phyloP scores from a whole-genome alignment of 2,797 vertebrate genomes.

The Anableps anableps region DNA sequence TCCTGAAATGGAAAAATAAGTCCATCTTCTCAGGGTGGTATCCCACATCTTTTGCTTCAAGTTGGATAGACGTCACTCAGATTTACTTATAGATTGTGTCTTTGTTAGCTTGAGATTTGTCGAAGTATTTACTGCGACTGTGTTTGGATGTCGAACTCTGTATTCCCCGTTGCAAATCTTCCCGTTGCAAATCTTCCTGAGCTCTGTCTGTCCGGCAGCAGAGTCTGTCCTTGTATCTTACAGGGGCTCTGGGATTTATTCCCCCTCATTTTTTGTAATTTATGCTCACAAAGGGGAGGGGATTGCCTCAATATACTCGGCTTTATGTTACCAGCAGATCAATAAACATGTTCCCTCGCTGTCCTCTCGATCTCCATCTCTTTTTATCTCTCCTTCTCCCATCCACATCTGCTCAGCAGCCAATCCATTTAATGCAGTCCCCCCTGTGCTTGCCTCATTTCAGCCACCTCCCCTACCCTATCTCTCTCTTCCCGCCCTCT shows the following conservation, averaged over 20 bases:
- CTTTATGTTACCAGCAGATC: slow-evolving; percentile 77
- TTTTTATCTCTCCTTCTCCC: slow-evolving; percentile 42
- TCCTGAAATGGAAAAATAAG: neutral
- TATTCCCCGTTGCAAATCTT: slow-evolving; percentile 26
- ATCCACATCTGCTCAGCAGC: slow-evolving; percentile 88
- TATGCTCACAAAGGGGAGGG: slow-evolving; percentile 58
- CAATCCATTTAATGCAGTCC: slow-evolving; percentile 95
- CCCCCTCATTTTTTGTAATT: slow-evolving; percentile 60
- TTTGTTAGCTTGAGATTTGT: slow-evolving; percentile 26
- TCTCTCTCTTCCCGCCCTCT: slow-evolving; percentile 74
- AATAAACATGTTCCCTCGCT: slow-evolving; percentile 84
- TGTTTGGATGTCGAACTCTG: slow-evolving; percentile 26
- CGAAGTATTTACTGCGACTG: neutral
- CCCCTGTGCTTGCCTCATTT: slow-evolving; percentile 62
- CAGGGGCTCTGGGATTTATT: slow-evolving; percentile 51
- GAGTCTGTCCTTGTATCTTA: slow-evolving; percentile 55
- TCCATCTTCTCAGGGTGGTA: slow-evolving; percentile 9
- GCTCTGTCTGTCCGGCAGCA: slow-evolving; percentile 15
- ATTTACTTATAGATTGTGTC: slow-evolving; percentile 4
- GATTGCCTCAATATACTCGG: slow-evolving; percentile 63
- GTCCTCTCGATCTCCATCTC: slow-evolving; percentile 50
- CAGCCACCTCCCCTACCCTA: slow-evolving; percentile 50
- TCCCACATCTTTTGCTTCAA: slow-evolving; percentile 2
- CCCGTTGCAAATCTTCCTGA: slow-evolving; percentile 35
- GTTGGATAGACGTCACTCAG: neutral